phyloP scores from a whole-genome alignment of 35 echinoderm and acorn worm genomes.

The Hemicentrotus pulcherrimus region DNA sequence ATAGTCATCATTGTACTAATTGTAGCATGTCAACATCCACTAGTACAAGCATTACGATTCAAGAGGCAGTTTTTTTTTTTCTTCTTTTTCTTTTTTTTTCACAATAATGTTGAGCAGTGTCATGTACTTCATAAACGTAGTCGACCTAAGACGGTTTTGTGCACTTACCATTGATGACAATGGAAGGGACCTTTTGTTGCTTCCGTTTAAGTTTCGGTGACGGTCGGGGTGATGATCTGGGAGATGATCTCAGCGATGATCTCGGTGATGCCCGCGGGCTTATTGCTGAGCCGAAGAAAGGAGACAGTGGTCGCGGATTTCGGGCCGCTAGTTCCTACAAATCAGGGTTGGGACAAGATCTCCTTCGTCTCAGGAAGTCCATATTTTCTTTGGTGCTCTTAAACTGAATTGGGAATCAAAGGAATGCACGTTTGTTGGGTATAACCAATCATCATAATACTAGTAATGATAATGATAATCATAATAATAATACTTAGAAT shows the following conservation, averaged over 20 bases:
- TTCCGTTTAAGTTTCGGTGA: not conserved
- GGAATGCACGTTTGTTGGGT: not conserved
- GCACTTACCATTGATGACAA: not conserved
- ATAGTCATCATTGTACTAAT: too few species aligned
- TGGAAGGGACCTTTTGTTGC: not conserved
- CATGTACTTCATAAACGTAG: too few species aligned
- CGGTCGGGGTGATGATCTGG: not conserved
- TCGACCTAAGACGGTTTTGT: not conserved
- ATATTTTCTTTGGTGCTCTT: not conserved
- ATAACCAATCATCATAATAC: too few species aligned
- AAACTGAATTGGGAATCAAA: not conserved
- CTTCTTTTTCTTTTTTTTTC: too few species aligned
- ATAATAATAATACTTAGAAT: too few species aligned
- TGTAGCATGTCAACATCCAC: too few species aligned
- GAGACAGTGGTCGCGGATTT: not conserved
- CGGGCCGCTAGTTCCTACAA: not conserved
- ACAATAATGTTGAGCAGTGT: too few species aligned
- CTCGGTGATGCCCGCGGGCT: not conserved
- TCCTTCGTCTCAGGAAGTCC: not conserved
- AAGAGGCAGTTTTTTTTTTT: too few species aligned
- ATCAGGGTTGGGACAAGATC: not conserved
- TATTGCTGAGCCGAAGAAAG: not conserved
- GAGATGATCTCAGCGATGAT: not conserved
- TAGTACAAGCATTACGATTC: too few species aligned
- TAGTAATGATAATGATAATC: too few species aligned